Evolutionary conservation across 2,797 vertebrate species (phyloP), one percentile per base, ranked within the genome.

Genomic region (Neoniphon sammara): DNA sequence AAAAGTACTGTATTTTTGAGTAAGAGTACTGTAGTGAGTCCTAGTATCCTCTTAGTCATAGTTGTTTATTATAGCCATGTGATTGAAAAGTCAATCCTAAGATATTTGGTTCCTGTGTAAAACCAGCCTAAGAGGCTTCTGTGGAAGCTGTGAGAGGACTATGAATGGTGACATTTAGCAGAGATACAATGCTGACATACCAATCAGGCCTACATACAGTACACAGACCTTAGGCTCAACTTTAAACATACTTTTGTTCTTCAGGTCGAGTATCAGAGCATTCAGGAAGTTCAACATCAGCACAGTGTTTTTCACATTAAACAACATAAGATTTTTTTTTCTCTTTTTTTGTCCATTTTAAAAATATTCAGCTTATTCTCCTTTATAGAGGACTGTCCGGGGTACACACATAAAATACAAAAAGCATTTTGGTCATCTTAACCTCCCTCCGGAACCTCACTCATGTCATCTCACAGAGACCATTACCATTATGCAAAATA

Each of bases 381-480:
- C 90, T 88, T 90, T 87, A 82, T 80, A 84, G 80, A 87, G 89
- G 85, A 92, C 86, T 80, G 77, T 91, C 87, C n/a, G 75, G 90
- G 89, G 80, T 71, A 86, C 65, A 92, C 84, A 74, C 78, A 89
- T 30, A 73, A 74, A 83, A 72, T 74, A 80, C 42, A 80, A 75
- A 67, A 90, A 90, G 77, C 83, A 69, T 92, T 94, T 94, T 94
- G 92, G 92, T 94, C 87, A 77, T 92, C 89, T 85, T 88, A 90
- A 93, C 89, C 85, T 89, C 69, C 57, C 80, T 84, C 81, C 89
- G 87, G 89, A 90, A 88, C 79, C 80, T 91, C 80, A 81, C 82
- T 87, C 88, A 89, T 78, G 91, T 92, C 92, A 94, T 94, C 94
- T 95, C 94, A 95, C 93, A 95, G 94, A 95, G 94, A 95, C 94